Base-by-base conservation (phyloP, 2,888 invertebrate species). In the Bombylius discolor region DNA sequence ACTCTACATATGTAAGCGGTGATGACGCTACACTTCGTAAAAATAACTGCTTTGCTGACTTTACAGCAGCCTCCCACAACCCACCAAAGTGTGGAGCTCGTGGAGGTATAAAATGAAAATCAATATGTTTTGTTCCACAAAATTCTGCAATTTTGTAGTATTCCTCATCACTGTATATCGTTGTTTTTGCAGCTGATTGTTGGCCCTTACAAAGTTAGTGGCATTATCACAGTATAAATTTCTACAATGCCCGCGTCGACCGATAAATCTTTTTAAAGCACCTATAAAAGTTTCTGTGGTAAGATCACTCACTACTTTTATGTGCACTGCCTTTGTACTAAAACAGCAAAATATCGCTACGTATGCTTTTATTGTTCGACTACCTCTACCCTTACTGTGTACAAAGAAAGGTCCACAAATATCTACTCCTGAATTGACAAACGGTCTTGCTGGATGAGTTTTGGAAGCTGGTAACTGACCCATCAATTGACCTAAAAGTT, bases 401-500 rank as follows among this genome's bases (percentile, higher is more conserved):
- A 46, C 50, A 39, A 47, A 56, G 14, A 58, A 32, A 6, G 58
- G 57, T 14, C 59, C 60, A 9, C 46, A 51, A 39, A 50, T 58
- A 34, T 58, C 57, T 36, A 59, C 53, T 1, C 56, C 61, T 44
- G 55, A 33, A 34, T 57, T 53, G 2, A 56, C 39, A 49, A 60
- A 57, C 47, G 57, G 54, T 14, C 59, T 13, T 47, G 57, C 53
- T 32, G 55, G 50, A 13, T 23, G 44, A 9, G 54, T 51, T 47
- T 65, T 53, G 39, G 34, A 47, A 14, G 14, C 36, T 4, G 66
- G 66, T 23, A 66, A 55, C 55, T 65, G 53, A 32, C 63, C 64
- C 65, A 67, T 66, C 1, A 62, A 34, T 47, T 64, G 64, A 13
- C 48, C 45, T 34, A 56, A 13, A 31, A 57, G 8, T 34, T 54